These are phyloP conservation scores for Ammodytes marinus DNA, from an alignment of 2,113 vertebrate species.

Conservation along the genomic window DNA sequence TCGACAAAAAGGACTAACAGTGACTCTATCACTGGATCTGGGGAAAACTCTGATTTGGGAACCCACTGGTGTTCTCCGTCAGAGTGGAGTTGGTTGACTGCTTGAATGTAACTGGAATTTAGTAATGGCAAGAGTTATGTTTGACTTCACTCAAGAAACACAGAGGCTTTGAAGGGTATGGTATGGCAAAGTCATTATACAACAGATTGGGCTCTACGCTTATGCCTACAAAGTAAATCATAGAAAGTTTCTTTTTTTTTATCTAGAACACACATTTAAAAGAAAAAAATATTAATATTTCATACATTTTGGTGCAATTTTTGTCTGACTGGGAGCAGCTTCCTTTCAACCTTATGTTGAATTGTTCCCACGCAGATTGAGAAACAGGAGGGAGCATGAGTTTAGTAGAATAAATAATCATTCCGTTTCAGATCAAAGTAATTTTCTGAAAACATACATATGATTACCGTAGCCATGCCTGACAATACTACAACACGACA, in stretches of 20 bases:
- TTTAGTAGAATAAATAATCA: background rate
- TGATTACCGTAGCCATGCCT: background rate
- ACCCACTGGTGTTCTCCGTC: background rate
- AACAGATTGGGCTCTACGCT: background rate
- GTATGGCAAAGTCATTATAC: background rate
- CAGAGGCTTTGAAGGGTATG: background rate
- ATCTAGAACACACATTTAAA: too few relatives aligned
- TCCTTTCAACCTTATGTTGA: background rate
- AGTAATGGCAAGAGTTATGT: background rate
- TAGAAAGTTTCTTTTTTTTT: too few relatives aligned
- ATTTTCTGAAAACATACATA: background rate
- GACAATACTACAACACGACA: background rate
- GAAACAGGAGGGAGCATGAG: background rate
- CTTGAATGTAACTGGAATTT: slow-evolving; percentile 1
- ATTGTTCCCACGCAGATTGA: background rate
- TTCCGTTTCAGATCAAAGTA: slow-evolving; percentile 2
- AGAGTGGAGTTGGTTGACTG: slow-evolving; percentile 19
- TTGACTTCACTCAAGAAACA: background rate
- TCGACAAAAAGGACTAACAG: slow-evolving; percentile 25
- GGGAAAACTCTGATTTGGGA: slow-evolving; percentile 6
- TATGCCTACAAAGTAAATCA: background rate
- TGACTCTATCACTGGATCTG: background rate
- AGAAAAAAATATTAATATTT: background rate
- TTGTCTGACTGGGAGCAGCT: background rate
- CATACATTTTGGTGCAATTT: background rate